Evolutionary conservation across 2,888 invertebrate genomes (phyloP), one percentile per base, ranked within the genome.

Genomic region (Hartigia nigra): DNA sequence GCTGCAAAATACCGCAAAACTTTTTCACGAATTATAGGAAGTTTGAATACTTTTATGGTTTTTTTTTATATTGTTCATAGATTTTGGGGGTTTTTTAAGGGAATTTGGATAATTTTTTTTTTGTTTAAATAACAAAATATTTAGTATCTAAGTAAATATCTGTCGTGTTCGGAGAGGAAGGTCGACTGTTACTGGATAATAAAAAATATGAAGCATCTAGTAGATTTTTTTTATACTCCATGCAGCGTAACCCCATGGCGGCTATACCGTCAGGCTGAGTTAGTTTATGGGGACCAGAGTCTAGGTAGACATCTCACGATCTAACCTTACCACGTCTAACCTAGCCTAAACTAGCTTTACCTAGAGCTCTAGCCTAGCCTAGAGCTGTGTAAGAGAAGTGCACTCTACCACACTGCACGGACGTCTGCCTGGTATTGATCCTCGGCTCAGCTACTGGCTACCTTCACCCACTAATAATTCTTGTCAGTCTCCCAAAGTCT

Each of bases 391-490:
- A 88, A 88, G 88, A 88, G 89, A 89, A 91, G 90, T 91, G 90
- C 90, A 91, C 90, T 91, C 91, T 85, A 88, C 88, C 88, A 87
- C 89, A 85, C 84, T 88, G 90, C 90, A 90, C 90, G 91, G 91
- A 91, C 90, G 90, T 90, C 91, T 91, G 91, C 90, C 90, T 89
- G 88, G 91, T 91, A 91, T 91, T 91, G 91, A 91, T 91, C 91
- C 91, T 88, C 88, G 88, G 89, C 89, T 90, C 89, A 89, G 91
- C 91, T 90, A 90, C 91, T 89, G 91, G 91, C 91, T 91, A 91
- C 91, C 91, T 91, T 91, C 90, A 89, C 91, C 91, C 91, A 90
- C 91, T 91, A 91, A 91, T 91, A 91, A 91, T 91, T 91, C 91
- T 91, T 91, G 91, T 91, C 91, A 91, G 91, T 90, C 90, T 90